Base-by-base conservation (phyloP, 2,888 invertebrate species). In the Petrolisthes manimaculis region DNA sequence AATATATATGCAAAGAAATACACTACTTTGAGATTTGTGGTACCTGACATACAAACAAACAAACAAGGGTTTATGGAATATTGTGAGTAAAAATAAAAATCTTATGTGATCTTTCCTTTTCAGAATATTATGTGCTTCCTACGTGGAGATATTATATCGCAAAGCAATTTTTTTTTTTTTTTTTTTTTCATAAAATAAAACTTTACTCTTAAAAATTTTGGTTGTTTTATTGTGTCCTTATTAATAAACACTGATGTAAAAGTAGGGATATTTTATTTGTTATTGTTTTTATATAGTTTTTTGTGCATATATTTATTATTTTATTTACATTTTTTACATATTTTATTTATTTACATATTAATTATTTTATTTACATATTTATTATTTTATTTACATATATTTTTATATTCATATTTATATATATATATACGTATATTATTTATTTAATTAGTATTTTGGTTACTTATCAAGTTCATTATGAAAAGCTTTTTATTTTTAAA, bases 91-190 rank as follows among this genome's bases (percentile, higher is more conserved):
- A 86, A 67, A 69, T 77, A 80, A 80, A 69, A 56, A 24, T 71
- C 12, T 55, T 69, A 37, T 54, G 61, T 87, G 78, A 88, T 88
- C 88, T 88, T 88, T 88, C 88, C 88, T 88, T 88, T 88, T 88
- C 88, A 84, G 79, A 83, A 53, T 86, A 37, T 67, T 88, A 74
- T 84, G 88, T 84, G 83, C 84, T 84, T 84, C 84, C 84, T 86
- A 9, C n/a, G 86, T 80, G 86, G 83, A 84, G 83, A 83, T 77
- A 84, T 84, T 79, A 61, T 86, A 69, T 21, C 1, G 75, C 67
- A 81, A 82, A 85, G 24, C 55, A n/a, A 67, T 24, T 14, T 84
- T 69, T n/a, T 77, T 83, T 69, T 21, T 8, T 9, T 61, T 9
- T 61, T 14, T 14, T 18, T 61, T 61, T 18, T 18, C 61, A 61